Percentiles rank a stretch among this genome's conserved stretches.
phyloP scores from a whole-genome alignment of 2,888 invertebrate species.

The Nysson spinosus region DNA sequence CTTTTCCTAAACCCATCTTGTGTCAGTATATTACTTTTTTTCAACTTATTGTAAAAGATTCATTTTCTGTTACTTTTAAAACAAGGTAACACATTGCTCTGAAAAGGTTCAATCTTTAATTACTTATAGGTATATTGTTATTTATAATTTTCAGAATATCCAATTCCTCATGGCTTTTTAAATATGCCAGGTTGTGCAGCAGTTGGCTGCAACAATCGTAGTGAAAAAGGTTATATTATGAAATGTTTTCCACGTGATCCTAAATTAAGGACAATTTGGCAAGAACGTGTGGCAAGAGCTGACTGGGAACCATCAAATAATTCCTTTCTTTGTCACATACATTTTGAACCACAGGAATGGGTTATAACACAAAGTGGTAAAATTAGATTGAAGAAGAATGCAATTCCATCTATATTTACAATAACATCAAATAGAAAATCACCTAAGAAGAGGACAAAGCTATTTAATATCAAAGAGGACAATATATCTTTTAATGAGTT shows the following conservation, averaged over 20 bases:
- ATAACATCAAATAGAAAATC: constrained; percentile 71
- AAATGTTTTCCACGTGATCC: constrained; percentile 76
- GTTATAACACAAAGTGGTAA: constrained; percentile 63
- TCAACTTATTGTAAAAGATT: too few relatives aligned
- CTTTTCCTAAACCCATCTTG: too few relatives aligned
- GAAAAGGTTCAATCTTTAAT: too few relatives aligned
- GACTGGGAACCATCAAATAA: constrained; percentile 75
- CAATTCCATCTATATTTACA: constrained; percentile 71
- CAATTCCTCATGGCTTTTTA: constrained; percentile 25
- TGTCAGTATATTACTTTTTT: too few relatives aligned
- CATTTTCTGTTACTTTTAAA: too few relatives aligned
- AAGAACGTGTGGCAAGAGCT: constrained; percentile 69
- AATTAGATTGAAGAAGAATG: constrained; percentile 70
- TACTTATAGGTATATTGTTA: not conserved
- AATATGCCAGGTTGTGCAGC: constrained; percentile 76
- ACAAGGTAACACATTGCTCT: too few relatives aligned
- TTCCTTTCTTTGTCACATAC: constrained; percentile 73
- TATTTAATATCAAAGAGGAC: constrained; percentile 30
- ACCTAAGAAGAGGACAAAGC: constrained; percentile 64
- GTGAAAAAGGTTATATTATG: constrained; percentile 75
- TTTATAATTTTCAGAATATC: constrained; percentile 36
- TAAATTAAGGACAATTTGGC: constrained; percentile 71
- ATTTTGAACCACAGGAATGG: constrained; percentile 72
- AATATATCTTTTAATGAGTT: constrained; percentile 51
- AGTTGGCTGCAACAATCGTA: constrained; percentile 74